Percentiles rank a stretch among this genome's conserved stretches.
Evolutionary conservation across 2,113 vertebrate genomes (phyloP).

Genomic region (Onychostoma macrolepis): DNA sequence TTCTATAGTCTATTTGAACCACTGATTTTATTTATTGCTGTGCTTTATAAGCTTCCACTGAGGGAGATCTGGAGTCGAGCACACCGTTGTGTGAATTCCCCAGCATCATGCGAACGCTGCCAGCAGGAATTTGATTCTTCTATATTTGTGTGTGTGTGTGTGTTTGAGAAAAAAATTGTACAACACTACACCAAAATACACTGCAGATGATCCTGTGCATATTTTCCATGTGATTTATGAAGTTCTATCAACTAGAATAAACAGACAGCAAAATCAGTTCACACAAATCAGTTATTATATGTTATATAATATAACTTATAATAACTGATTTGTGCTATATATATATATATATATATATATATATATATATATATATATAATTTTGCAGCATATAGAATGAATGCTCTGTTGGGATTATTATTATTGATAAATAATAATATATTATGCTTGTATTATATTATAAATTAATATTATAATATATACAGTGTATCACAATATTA

Average conservation of each 20-base stretch:
- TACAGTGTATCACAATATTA: no score
- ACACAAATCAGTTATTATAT: background rate
- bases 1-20: constrained; percentile 32
- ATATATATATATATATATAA: no score
- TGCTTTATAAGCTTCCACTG: background rate
- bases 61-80: constrained; percentile 21
- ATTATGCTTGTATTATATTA: no score
- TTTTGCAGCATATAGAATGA: no score
- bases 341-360: no score
- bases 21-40: constrained; percentile 49
- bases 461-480: no score
- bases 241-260: background rate
- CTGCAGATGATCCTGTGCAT: background rate
- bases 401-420: no score
- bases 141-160: constrained; percentile 17
- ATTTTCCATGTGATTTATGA: background rate
- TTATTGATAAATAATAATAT: no score
- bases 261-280: background rate
- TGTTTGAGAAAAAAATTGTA: no score
- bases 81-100: constrained; percentile 31
- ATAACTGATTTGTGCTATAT: no score
- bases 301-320: no score
- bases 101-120: constrained; percentile 36
- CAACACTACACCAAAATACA: background rate
- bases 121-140: constrained; percentile 15